phyloP scores from a whole-genome alignment of 2,113 vertebrate species.

The Eulemur rufifrons region DNA sequence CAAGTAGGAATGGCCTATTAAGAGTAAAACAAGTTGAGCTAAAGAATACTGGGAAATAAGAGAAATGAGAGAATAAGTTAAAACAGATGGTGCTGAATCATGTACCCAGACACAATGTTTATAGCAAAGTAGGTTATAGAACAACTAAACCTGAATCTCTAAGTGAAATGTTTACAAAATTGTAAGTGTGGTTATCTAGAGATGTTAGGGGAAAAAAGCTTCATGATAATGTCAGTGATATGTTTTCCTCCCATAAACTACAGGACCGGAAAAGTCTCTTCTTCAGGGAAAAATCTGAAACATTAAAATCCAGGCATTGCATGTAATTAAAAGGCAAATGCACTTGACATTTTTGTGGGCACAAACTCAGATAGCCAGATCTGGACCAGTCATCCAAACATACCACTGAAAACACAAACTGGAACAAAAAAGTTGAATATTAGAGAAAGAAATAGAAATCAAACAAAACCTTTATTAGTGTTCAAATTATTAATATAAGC shows the following conservation, averaged over 20 bases:
- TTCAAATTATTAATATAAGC: neutral
- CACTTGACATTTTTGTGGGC: constrained; percentile 74
- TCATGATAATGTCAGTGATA: constrained; percentile 39
- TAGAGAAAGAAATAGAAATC: constrained; percentile 35
- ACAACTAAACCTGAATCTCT: neutral
- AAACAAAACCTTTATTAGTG: constrained; percentile 28
- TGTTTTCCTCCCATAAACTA: neutral
- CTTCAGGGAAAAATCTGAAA: constrained; percentile 43
- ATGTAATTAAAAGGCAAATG: constrained; percentile 74
- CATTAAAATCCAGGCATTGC: constrained; percentile 64
- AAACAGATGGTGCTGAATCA: neutral
- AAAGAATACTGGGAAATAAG: neutral
- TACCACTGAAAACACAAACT: constrained; percentile 13
- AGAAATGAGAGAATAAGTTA: neutral
- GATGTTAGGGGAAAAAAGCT: neutral
- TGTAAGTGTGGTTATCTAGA: neutral
- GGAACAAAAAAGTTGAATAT: neutral
- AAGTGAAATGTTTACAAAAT: neutral
- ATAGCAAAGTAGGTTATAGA: neutral
- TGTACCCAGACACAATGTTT: neutral
- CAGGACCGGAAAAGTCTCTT: constrained; percentile 50
- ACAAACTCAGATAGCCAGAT: constrained; percentile 52
- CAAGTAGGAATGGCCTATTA: neutral
- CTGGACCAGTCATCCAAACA: constrained; percentile 47
- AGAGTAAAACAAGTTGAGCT: neutral